A percentile compares a stretch with the other conserved stretches of the same genome.
Conservation (phyloP, 2,888 invertebrate genomes). For the Tanytarsus gracilentus region DNA sequence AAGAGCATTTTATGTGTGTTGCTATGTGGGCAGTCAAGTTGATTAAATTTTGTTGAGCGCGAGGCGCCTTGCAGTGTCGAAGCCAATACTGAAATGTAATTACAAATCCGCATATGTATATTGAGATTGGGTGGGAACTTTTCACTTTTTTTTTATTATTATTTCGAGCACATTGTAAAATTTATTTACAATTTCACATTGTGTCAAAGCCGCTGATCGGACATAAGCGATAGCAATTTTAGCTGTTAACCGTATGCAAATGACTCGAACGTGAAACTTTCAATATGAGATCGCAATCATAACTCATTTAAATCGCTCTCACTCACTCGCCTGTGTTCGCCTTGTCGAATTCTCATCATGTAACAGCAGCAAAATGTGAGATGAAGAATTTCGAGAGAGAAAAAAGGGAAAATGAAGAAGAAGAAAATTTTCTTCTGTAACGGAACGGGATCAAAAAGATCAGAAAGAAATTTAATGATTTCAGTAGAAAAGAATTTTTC, state of each 20-base stretch:
- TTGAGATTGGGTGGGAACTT: too few species aligned
- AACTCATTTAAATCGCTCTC: constrained; percentile 1
- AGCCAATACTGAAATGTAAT: neutral
- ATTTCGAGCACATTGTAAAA: too few species aligned
- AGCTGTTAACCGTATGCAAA: neutral
- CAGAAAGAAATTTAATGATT: constrained; percentile 11
- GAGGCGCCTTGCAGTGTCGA: constrained; percentile 9
- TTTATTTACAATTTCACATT: neutral
- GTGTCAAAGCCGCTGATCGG: neutral
- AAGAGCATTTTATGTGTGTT: neutral
- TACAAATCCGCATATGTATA: too few species aligned
- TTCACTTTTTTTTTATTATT: too few species aligned
- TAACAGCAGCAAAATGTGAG: neutral
- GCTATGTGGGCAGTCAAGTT: neutral
- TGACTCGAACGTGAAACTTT: constrained; percentile 1
- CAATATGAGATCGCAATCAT: constrained; percentile 2
- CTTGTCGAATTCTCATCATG: neutral
- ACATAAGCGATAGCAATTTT: neutral
- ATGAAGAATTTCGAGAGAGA: neutral
- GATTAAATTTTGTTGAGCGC: neutral
- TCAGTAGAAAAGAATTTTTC: constrained; percentile 24
- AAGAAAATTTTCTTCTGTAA: neutral
- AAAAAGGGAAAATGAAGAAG: neutral
- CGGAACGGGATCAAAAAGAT: constrained; percentile 11
- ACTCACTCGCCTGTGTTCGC: too few species aligned